These are phyloP conservation scores for Machaerirhynchus nigripectus DNA, from an alignment of 2,113 vertebrate genomes.

Conservation along the genomic window DNA sequence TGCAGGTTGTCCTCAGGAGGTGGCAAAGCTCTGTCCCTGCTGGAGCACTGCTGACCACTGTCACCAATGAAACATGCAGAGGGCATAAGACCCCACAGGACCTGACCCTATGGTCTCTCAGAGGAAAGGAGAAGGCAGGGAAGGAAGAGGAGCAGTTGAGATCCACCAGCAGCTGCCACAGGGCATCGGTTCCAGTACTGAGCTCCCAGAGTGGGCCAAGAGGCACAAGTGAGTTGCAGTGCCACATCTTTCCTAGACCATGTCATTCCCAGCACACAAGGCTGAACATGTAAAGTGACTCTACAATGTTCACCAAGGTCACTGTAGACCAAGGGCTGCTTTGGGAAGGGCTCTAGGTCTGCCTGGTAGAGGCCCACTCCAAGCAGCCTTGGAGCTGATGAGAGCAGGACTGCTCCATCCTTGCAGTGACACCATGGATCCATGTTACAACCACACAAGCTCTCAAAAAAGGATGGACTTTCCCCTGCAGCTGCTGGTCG, in stretches of 20 bases:
- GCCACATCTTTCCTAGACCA: not conserved
- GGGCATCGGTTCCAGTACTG: not conserved
- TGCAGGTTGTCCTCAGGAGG: not conserved
- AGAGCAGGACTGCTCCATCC: not conserved
- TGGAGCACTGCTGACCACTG: not conserved
- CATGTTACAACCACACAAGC: conserved; percentile 12
- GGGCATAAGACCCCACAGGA: not conserved
- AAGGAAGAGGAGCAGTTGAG: not conserved
- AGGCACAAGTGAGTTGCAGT: not conserved
- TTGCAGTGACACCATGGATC: conserved; percentile 37
- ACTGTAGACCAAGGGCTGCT: not conserved
- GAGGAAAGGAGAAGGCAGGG: not conserved
- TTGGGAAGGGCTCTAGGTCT: not conserved
- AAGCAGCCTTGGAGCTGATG: not conserved
- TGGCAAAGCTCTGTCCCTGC: not conserved
- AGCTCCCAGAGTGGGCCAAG: not conserved
- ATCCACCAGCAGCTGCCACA: not conserved
- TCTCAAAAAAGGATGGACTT: not conserved
- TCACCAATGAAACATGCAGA: not conserved
- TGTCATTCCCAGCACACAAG: not conserved
- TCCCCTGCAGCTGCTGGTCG: conserved; percentile 67
- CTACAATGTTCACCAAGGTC: not conserved
- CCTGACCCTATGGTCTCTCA: not conserved
- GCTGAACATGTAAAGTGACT: not conserved
- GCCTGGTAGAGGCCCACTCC: not conserved